Percentiles rank a stretch among this genome's conserved stretches.
These are phyloP conservation scores for Benthosema pterotum DNA, from an alignment of 2,797 vertebrate species.

Conservation along the genomic window DNA sequence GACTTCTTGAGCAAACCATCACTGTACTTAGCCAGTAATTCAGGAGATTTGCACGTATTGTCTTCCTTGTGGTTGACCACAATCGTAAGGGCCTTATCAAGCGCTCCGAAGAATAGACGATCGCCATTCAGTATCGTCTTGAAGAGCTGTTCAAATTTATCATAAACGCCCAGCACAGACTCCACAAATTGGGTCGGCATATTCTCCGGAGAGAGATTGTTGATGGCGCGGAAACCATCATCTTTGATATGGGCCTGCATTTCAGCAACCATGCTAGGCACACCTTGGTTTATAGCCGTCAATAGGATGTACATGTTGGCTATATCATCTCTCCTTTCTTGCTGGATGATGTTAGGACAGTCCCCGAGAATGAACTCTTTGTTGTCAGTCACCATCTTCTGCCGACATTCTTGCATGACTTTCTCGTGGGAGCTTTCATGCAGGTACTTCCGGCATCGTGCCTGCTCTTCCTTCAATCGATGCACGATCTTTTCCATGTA, in stretches of 20 bases:
- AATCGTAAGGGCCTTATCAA: conserved; percentile 98
- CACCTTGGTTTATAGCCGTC: conserved; percentile 90
- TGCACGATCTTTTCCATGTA: conserved; percentile 96
- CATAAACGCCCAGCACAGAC: conserved; percentile 98
- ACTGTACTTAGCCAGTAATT: conserved; percentile 99
- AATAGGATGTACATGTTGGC: conserved; percentile 98
- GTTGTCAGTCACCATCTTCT: conserved; percentile 98
- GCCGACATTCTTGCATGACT: conserved; percentile 98
- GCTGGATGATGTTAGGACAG: conserved; percentile 96
- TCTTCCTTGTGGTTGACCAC: conserved; percentile 99
- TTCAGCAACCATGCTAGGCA: conserved; percentile 99
- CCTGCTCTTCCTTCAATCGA: conserved; percentile 98
- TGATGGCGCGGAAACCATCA: conserved; percentile 97
- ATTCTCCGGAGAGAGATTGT: conserved; percentile 99
- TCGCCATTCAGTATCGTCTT: conserved; percentile 98
- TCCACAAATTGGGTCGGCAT: conserved; percentile 99
- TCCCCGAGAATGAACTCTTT: conserved; percentile 97
- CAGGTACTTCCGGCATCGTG: conserved; percentile 97
- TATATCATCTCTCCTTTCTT: conserved; percentile 98
- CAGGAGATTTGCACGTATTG: conserved; percentile 98
- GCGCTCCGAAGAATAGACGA: conserved; percentile 98
- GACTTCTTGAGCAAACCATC: conserved; percentile 99
- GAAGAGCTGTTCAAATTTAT: conserved; percentile 99
- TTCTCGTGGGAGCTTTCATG: conserved; percentile 96
- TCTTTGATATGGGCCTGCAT: conserved; percentile 97